These are phyloP conservation scores for Aphaenogaster ashmeadi DNA, from an alignment of 1,140 invertebrate genomes.

Conservation along the genomic window DNA sequence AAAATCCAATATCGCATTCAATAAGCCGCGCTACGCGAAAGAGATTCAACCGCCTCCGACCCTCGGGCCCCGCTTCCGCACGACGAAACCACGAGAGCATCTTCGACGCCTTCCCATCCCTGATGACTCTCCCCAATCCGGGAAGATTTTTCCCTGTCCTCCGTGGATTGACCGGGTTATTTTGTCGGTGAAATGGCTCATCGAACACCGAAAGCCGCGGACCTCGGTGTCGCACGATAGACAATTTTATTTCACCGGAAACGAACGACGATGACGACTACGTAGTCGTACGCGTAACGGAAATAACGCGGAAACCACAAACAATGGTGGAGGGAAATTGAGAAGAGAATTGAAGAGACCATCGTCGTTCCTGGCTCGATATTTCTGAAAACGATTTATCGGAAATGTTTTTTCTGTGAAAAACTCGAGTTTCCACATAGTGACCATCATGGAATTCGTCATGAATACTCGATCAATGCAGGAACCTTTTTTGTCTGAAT, in stretches of 20 bases:
- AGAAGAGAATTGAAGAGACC: conserved; percentile 58
- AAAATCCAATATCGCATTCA: conserved; percentile 86
- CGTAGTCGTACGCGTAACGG: conserved; percentile 40
- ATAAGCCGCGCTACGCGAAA: conserved; percentile 78
- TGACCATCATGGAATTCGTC: neutral
- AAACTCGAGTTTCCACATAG: conserved; percentile 38
- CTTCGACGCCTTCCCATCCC: conserved; percentile 40
- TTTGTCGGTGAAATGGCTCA: conserved; percentile 32
- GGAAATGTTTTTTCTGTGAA: conserved; percentile 34
- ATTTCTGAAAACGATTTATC: conserved; percentile 63
- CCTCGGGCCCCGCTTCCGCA: conserved; percentile 25
- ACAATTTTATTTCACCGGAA: conserved; percentile 60
- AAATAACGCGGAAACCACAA: conserved; percentile 64
- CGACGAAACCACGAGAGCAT: conserved; percentile 54
- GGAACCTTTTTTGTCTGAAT: neutral
- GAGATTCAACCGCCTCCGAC: conserved; percentile 61
- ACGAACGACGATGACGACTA: conserved; percentile 43
- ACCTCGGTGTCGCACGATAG: neutral
- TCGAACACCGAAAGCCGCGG: conserved; percentile 28
- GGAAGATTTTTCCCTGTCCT: conserved; percentile 59
- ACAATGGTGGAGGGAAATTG: conserved; percentile 57
- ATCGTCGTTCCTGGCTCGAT: conserved; percentile 32
- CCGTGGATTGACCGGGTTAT: conserved; percentile 59
- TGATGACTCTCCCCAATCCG: conserved; percentile 48
- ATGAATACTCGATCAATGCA: conserved; percentile 37